These are phyloP conservation scores for Lasioglossum calceatum DNA, from an alignment of 2,888 invertebrate genomes.

Conservation along the genomic window DNA sequence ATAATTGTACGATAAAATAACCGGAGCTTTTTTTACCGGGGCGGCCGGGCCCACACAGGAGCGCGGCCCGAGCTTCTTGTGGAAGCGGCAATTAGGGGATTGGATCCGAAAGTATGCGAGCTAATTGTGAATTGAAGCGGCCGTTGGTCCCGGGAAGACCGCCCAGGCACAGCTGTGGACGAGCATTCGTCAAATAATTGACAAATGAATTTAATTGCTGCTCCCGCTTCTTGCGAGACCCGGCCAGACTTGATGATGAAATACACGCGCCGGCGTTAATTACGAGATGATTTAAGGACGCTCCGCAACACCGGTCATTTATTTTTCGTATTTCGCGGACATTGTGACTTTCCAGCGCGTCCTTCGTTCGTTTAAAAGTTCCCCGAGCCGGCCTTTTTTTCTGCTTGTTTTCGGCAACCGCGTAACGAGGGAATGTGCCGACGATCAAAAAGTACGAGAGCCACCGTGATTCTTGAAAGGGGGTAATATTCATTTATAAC, in stretches of 20 bases:
- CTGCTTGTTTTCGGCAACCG: not conserved
- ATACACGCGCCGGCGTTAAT: slow-evolving; percentile 69
- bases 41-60: slow-evolving; percentile 59
- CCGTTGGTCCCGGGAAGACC: slow-evolving; percentile 55
- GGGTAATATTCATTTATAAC: slow-evolving; percentile 2
- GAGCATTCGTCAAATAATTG: slow-evolving; percentile 79
- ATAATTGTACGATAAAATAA: slow-evolving; percentile 66
- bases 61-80: slow-evolving; percentile 41
- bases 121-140: slow-evolving; percentile 77
- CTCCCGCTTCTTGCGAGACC: slow-evolving; percentile 71
- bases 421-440: not conserved
- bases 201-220: slow-evolving; percentile 82
- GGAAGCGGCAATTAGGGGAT: slow-evolving; percentile 74
- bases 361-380: not conserved
- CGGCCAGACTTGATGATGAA: slow-evolving; percentile 52
- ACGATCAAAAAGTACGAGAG: not conserved
- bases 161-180: slow-evolving; percentile 54
- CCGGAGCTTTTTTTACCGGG: slow-evolving; percentile 55
- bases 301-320: slow-evolving; percentile 17
- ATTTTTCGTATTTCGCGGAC: slow-evolving; percentile 26
- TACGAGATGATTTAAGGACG: slow-evolving; percentile 68
- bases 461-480: not conserved
- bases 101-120: slow-evolving; percentile 71
- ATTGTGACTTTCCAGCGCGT: not conserved
- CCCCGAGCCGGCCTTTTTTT: not conserved